Base-by-base conservation (phyloP, 2,797 vertebrate genomes). In the Chiroxiphia lanceolata region DNA sequence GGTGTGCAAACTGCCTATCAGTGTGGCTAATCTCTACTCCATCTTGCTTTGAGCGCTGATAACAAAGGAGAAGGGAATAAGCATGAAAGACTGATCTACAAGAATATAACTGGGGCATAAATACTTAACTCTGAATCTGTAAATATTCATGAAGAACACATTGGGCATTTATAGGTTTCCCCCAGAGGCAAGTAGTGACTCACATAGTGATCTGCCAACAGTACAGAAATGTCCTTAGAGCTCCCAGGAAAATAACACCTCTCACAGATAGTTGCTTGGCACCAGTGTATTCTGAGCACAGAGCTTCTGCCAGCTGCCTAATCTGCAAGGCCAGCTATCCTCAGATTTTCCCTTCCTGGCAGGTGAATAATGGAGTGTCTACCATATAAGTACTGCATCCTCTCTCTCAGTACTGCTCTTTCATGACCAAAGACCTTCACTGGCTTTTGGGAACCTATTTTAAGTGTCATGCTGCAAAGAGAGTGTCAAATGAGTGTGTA, bases 91-190 rank as follows among this genome's bases (percentile, higher is more conserved):
- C 38, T 65, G 9, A 27, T 61, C 15, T 57, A n/a, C 23, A 44
- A 61, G 42, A 59, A 48, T 51, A 38, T 40, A 34, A 8, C 71
- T 48, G 42, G 34, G 31, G 5, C 45, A 64, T 81, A 69, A 42
- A 48, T 74, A 70, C 64, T 80, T 85, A 51, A 76, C 14, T 80
- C 25, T 42, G 47, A 81, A 34, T 79, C 42, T 54, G n/a, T 92
- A 88, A 95, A 87, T 90, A 94, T 93, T 93, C 20, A 79, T 84
- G 83, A 86, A 57, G 65, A 83, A 36, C 47, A 31, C 61, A 63
- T 15, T 71, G 65, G 88, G 12, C 72, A 57, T 87, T 90, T 89
- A 60, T 68, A 87, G 34, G 48, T 79, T 95, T 72, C 27, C 44
- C 60, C 61, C 25, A 83, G 61, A 90, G 69, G 74, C 69, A 86